Conservation (phyloP, 2,888 invertebrate genomes). For the Amphipoea oculea region DNA sequence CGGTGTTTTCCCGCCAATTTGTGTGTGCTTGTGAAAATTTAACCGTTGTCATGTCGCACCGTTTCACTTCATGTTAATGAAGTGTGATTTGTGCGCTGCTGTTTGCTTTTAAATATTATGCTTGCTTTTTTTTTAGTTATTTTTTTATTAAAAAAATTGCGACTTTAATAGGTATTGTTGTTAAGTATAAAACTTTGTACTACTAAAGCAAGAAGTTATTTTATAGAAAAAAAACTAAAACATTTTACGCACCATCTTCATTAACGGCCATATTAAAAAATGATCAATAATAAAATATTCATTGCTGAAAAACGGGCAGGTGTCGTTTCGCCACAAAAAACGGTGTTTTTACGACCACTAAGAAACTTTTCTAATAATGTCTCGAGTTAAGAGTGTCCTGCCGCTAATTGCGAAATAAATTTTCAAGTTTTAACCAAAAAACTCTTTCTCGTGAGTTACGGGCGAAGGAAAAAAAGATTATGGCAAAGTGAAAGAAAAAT, state of each 20-base stretch:
- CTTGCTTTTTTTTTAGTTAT: constrained; percentile 4
- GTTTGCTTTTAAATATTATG: constrained; percentile 44
- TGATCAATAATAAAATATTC: constrained; percentile 64
- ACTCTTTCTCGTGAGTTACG: constrained; percentile 83
- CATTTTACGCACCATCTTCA: constrained; percentile 20
- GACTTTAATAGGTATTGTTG: neutral
- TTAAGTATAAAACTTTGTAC: neutral
- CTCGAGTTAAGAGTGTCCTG: constrained; percentile 81
- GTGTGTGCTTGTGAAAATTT: constrained; percentile 87
- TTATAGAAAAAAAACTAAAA: neutral
- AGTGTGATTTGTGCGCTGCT: constrained; percentile 65
- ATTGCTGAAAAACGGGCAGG: constrained; percentile 74
- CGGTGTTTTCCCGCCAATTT: constrained; percentile 87
- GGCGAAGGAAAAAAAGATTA: constrained; percentile 77
- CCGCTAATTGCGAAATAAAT: constrained; percentile 90
- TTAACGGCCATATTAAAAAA: constrained; percentile 57
- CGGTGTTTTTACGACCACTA: constrained; percentile 85
- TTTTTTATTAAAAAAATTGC: neutral
- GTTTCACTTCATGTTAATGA: constrained; percentile 72
- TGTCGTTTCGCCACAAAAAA: constrained; percentile 80
- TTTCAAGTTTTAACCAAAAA: constrained; percentile 88
- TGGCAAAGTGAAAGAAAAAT: constrained; percentile 67
- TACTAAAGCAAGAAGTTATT: neutral
- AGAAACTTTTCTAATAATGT: constrained; percentile 90
- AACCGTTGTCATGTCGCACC: constrained; percentile 80